phyloP scores from a whole-genome alignment of 2,888 invertebrate species.

The Coelopa pilipes region DNA sequence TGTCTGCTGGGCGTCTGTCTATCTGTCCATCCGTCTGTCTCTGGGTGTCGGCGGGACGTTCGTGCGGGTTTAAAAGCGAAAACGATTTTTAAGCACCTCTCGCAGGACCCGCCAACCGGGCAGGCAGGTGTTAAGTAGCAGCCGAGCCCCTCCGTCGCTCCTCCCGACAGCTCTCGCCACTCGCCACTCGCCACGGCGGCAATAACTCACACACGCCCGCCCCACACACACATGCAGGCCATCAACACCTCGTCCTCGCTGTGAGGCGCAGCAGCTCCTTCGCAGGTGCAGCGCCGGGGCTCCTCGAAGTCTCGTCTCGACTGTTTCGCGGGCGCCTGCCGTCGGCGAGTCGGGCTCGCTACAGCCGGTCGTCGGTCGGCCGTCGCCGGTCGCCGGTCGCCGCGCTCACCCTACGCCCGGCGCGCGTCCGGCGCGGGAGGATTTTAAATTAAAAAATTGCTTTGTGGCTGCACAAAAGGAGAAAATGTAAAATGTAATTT shows the following conservation, averaged over 20 bases:
- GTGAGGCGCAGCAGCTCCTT: too few species aligned
- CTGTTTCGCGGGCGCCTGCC: background rate
- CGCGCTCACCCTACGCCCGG: background rate
- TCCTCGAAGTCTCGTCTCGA: background rate
- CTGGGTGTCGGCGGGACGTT: background rate
- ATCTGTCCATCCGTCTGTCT: too few species aligned
- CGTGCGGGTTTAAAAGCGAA: slow-evolving; percentile 29
- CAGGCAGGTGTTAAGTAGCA: slow-evolving; percentile 46
- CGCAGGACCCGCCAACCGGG: background rate
- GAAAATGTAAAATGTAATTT: slow-evolving; percentile 42
- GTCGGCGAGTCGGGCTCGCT: background rate
- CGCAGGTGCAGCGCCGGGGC: too few species aligned
- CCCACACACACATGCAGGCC: too few species aligned
- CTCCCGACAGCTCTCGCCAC: too few species aligned
- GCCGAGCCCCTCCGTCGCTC: slow-evolving; percentile 32
- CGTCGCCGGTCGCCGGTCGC: background rate
- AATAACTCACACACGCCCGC: too few species aligned
- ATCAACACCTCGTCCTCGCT: too few species aligned
- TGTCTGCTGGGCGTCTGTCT: background rate
- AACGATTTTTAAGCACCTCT: slow-evolving; percentile 12
- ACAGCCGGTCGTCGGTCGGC: background rate
- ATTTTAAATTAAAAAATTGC: slow-evolving; percentile 41
- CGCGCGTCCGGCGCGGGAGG: slow-evolving; percentile 8
- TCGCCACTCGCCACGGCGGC: too few species aligned
- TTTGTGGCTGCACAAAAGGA: slow-evolving; percentile 29